Base-by-base conservation (phyloP, 2,888 invertebrate species). In the Netelia fuscicornis region DNA sequence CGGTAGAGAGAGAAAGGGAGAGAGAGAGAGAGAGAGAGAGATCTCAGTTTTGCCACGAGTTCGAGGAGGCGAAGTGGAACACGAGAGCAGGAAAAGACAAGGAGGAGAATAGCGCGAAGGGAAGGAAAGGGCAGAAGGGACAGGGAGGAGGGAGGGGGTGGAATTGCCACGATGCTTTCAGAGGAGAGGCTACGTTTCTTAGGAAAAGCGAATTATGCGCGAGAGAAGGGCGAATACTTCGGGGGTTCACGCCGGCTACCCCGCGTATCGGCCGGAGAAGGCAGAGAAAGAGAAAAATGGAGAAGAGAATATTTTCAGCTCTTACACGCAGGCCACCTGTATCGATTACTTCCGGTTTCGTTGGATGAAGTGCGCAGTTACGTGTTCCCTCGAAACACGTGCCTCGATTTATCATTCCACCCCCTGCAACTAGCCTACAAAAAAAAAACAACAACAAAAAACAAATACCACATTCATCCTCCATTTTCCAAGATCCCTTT, bases 321-420 rank as follows among this genome's bases (percentile, higher is more conserved):
- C 72, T 48, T 64, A 75, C 74, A 62, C 60, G 68, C 62, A 52
- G 67, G 64, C 30, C 37, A 68, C 78, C 67, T 44, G 74, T 78
- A 83, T 83, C 83, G 83, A 83, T 83, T 74, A 78, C 83, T 83
- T 78, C 72, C 74, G 52, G 25, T 56, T 83, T 54, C 54, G 30
- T 30, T 25, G 20, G 58, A 44, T 44, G 44, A 44, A 58, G 62
- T 64, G 42, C 56, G 8, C 56, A 67, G 9, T 17, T 30, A 30
- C 52, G 42, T 13, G 52, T 62, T 30, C n/a, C 5, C 25, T 44
- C n/a, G 23, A 6, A 17, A 54, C 54, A 17, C 13, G 54, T 54
- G 54, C n/a, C 54, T n/a, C 54, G 1, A 54, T 54, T n/a, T 17
- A 5, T 54, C n/a, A 54, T 2, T 5, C 30, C 30, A 3, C 6